These are phyloP conservation scores for Grammomys dolichurus DNA, from an alignment of 2,113 vertebrate genomes.

Conservation along the genomic window DNA sequence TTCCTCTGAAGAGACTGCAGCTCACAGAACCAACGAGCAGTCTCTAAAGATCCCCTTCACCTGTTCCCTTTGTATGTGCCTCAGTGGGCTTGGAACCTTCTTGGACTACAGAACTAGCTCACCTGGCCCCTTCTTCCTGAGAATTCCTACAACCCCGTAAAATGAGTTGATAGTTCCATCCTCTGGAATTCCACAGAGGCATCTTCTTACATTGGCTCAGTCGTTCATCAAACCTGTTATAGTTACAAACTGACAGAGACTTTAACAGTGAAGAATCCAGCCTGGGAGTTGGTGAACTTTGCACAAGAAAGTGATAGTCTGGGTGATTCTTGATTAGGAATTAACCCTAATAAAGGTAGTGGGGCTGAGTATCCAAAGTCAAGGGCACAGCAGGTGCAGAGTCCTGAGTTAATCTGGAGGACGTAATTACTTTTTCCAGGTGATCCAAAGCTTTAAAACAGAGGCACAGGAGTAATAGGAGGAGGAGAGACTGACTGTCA, in stretches of 20 bases:
- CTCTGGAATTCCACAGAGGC: background rate
- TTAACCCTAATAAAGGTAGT: background rate
- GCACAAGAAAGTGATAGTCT: background rate
- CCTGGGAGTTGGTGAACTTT: background rate
- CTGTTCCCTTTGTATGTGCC: background rate
- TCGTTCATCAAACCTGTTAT: background rate
- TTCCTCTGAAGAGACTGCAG: background rate
- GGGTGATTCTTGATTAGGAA: background rate
- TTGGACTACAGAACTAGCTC: background rate
- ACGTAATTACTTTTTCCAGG: background rate
- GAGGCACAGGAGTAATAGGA: background rate
- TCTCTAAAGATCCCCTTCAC: background rate
- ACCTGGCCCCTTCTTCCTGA: background rate
- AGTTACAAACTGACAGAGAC: background rate
- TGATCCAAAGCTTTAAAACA: background rate
- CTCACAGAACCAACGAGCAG: background rate
- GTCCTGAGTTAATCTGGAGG: background rate
- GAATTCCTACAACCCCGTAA: background rate
- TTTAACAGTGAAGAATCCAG: background rate
- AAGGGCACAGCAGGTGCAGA: background rate
- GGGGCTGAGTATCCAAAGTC: background rate
- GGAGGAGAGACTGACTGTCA: background rate
- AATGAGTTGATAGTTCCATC: background rate
- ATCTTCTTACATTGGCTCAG: background rate
- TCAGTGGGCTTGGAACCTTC: background rate